Conservation (phyloP, 2,797 vertebrate genomes). For the Chelmon rostratus region DNA sequence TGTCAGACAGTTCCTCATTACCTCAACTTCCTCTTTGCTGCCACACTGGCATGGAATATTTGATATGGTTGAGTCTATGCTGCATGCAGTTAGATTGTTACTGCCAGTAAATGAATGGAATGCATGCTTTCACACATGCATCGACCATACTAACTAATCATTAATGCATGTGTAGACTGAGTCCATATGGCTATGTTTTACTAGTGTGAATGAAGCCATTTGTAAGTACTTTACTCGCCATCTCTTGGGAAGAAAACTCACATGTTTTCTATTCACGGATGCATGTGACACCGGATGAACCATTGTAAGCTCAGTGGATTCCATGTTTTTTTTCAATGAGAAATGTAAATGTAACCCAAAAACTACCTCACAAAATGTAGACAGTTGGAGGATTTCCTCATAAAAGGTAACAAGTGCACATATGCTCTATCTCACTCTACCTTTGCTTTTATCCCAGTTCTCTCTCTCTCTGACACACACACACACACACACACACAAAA, state of each 20-base stretch:
- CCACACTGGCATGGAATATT: constrained; percentile 30
- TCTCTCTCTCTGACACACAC: not conserved
- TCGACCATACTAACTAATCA: not conserved
- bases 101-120: not conserved
- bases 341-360: constrained; percentile 13
- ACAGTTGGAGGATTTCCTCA: constrained; percentile 29
- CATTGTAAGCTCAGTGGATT: not conserved
- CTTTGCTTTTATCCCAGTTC: not conserved
- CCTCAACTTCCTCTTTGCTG: constrained; percentile 36
- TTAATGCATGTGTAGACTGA: constrained; percentile 37
- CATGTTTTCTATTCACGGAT: constrained; percentile 10
- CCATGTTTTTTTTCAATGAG: not conserved
- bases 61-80: constrained; percentile 18
- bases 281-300: not conserved
- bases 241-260: constrained; percentile 7
- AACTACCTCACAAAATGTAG: not conserved
- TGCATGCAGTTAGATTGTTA: not conserved
- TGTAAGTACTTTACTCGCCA: constrained; percentile 37
- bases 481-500: constrained; percentile 36
- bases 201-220: constrained; percentile 44
- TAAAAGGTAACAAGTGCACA: constrained; percentile 27
- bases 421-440: not conserved
- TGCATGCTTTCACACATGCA: constrained; percentile 16
- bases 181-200: constrained; percentile 22
- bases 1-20: constrained; percentile 60